Evolutionary conservation across 1,140 invertebrate species (phyloP).

Genomic region (Drepana arcuata): DNA sequence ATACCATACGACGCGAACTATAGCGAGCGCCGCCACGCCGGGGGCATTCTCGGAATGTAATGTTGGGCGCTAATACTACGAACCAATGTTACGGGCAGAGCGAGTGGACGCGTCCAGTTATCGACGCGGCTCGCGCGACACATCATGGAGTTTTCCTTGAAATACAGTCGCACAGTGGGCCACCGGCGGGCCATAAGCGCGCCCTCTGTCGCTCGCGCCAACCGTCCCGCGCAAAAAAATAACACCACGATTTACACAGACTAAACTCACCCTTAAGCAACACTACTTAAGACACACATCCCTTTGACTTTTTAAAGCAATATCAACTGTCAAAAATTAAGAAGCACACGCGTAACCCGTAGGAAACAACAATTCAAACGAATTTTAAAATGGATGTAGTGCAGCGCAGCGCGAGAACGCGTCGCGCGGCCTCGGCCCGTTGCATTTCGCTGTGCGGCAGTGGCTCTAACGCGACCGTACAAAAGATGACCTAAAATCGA

Average conservation of each 20-base stretch:
- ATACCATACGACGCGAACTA: neutral
- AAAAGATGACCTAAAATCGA: constrained; percentile 70
- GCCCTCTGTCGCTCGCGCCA: constrained; percentile 46
- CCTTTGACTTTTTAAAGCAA: constrained; percentile 38
- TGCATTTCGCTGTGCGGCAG: constrained; percentile 59
- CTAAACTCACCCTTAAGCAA: constrained; percentile 46
- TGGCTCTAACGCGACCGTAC: constrained; percentile 53
- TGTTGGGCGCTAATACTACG: constrained; percentile 11
- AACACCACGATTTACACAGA: constrained; percentile 33
- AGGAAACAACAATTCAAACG: constrained; percentile 65
- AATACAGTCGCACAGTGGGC: constrained; percentile 39
- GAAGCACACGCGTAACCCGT: constrained; percentile 62
- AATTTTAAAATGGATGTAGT: constrained; percentile 61
- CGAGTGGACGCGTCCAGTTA: constrained; percentile 28
- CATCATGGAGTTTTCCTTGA: constrained; percentile 59
- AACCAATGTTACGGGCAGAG: constrained; percentile 19
- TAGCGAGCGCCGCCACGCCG: constrained; percentile 4
- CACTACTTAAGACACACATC: constrained; percentile 47
- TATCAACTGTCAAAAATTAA: constrained; percentile 72
- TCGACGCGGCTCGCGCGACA: constrained; percentile 23
- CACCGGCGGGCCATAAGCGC: constrained; percentile 42
- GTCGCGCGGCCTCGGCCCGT: constrained; percentile 62
- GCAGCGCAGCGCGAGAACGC: constrained; percentile 49
- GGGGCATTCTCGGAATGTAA: constrained; percentile 18
- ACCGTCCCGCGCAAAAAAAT: constrained; percentile 68